Percentiles rank a stretch among this genome's conserved stretches.
phyloP scores from a whole-genome alignment of 2,888 invertebrate species.

The Alentia gelatinosa region DNA sequence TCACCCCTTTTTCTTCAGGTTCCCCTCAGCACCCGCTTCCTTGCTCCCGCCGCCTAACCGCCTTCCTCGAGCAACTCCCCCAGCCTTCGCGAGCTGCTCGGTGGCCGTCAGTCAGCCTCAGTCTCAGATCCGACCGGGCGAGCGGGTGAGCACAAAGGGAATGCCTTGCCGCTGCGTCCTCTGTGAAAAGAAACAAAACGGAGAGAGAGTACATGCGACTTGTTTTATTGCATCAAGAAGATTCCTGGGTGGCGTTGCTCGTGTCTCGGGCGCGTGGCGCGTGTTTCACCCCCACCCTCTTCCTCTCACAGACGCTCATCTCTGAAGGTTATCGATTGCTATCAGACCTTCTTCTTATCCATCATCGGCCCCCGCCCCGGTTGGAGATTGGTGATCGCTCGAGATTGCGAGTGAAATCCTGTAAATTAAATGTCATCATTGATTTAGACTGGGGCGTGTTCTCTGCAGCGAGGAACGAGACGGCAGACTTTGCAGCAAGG shows the following conservation, averaged over 20 bases:
- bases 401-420: conserved; percentile 23
- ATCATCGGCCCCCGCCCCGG: neutral
- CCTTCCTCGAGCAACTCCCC: neutral
- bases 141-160: neutral
- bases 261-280: neutral
- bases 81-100: neutral
- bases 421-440: conserved; percentile 18
- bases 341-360: conserved; percentile 17
- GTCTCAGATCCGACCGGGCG: too few relatives aligned
- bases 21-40: neutral
- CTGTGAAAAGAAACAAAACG: conserved; percentile 9
- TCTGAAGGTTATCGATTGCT: conserved; percentile 6
- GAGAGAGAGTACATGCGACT: conserved; percentile 25
- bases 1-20: neutral
- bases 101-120: neutral
- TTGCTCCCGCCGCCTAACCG: neutral
- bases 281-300: neutral
- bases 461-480: neutral
- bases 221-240: conserved; percentile 1
- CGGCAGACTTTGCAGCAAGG: neutral
- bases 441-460: neutral
- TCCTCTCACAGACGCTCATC: neutral
- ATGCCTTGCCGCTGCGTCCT: neutral
- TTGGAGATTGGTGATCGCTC: conserved; percentile 15
- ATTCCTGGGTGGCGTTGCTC: neutral